Evolutionary conservation across 2,888 invertebrate species (phyloP).

Genomic region (Sinopyrophorus schimmeli): DNA sequence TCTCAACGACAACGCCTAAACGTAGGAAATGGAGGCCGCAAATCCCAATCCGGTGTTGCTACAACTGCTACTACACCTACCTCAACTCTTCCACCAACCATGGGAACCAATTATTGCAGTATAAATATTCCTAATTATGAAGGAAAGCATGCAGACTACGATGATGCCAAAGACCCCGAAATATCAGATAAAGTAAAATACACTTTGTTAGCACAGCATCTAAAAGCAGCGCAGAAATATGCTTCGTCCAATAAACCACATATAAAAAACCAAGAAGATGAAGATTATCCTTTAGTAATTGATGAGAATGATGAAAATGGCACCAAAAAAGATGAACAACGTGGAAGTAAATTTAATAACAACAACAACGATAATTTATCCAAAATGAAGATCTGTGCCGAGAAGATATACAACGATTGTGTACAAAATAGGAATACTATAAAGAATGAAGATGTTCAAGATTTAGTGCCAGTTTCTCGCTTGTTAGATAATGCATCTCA

Average conservation of each 20-base stretch:
- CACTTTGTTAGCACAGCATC: slow-evolving; percentile 77
- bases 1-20: slow-evolving; percentile 73
- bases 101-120: slow-evolving; percentile 40
- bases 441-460: slow-evolving; percentile 60
- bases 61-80: no score
- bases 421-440: slow-evolving; percentile 34
- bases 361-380: slow-evolving; percentile 29
- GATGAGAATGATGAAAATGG: slow-evolving; percentile 59
- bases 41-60: slow-evolving; percentile 47
- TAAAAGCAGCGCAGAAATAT: slow-evolving; percentile 54
- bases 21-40: slow-evolving; percentile 59
- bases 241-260: slow-evolving; percentile 37
- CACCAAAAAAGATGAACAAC: slow-evolving; percentile 35
- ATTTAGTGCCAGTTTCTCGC: slow-evolving; percentile 78
- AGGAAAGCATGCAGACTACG: slow-evolving; percentile 44
- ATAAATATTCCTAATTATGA: slow-evolving; percentile 49
- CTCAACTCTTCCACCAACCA: no score
- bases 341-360: slow-evolving; percentile 18
- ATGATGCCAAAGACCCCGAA: slow-evolving; percentile 41
- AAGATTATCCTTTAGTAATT: slow-evolving; percentile 66
- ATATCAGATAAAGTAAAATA: slow-evolving; percentile 73
- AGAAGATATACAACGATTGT: slow-evolving; percentile 42
- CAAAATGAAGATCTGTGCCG: slow-evolving; percentile 42
- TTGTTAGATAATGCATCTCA: slow-evolving; percentile 74
- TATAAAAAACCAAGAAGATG: slow-evolving; percentile 67